Base-by-base conservation (phyloP, 2,888 invertebrate species). In the Leptothorax acervorum region DNA sequence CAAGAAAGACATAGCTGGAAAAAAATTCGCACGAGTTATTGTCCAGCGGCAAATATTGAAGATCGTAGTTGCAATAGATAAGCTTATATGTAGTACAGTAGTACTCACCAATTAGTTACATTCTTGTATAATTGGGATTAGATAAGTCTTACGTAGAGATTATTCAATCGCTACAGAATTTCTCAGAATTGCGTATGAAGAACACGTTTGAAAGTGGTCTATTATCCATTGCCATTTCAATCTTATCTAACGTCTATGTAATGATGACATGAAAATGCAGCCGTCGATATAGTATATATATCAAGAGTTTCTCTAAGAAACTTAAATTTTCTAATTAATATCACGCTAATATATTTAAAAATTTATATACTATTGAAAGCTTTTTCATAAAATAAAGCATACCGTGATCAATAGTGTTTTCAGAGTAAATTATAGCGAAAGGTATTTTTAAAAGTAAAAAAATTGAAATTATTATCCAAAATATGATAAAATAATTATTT, bases 171-270 rank as follows among this genome's bases (percentile, higher is more conserved):
- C 42, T 9, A 53, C n/a, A 55, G 1, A 18, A 42, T 76, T 55
- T 39, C 42, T 76, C 9, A 12, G 31, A 65, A 66, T 42, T 76
- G 28, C 42, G 28, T 42, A 53, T 5, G 28, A 76, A 66, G n/a
- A 65, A 66, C 55, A 57, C 42, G 45, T 28, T 65, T 23, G 39
- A 79, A 48, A 79, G 23, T 23, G 63, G 57, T 62, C 62, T 62
- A 68, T 81, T 68, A 81, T 71, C 65, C 79, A 85, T 82, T 73
- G 39, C 2, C n/a, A 73, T n/a, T 45, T 66, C 9, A 70, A 70
- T 79, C 78, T 85, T 75, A 71, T 42, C 63, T 51, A 79, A 79
- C 70, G 11, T 35, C 15, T 18, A 65, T 18, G 8, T 62, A 68
- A 68, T 68, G 23, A 62, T 39, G 60, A 42, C 15, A 57, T 82